Evolutionary conservation across 2,113 vertebrate genomes (phyloP).

Genomic region (Coracopsis vasa): DNA sequence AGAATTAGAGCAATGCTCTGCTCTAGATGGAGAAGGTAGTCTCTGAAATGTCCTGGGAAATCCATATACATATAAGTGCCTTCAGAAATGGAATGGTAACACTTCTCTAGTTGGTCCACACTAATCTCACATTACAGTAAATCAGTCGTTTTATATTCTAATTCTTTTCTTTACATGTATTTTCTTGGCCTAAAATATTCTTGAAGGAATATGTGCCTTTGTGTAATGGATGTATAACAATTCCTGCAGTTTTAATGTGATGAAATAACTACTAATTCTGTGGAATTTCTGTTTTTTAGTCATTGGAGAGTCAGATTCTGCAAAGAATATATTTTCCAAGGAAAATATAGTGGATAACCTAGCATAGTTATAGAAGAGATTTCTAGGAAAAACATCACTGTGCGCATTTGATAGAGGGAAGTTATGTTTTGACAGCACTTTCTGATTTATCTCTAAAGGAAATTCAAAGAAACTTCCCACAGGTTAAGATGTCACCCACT

Average conservation of each 20-base stretch:
- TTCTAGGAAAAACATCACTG: background rate
- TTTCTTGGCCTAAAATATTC: background rate
- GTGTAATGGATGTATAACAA: background rate
- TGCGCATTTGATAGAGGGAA: background rate
- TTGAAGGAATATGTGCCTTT: background rate
- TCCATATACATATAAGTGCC: background rate
- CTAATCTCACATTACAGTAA: background rate
- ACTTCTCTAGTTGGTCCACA: background rate
- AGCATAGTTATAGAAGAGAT: background rate
- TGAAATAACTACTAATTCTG: background rate
- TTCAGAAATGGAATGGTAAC: background rate
- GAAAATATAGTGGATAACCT: background rate
- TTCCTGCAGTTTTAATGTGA: background rate
- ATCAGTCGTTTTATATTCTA: background rate
- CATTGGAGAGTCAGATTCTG: background rate
- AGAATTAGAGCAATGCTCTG: background rate
- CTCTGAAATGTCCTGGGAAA: background rate
- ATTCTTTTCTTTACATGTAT: background rate
- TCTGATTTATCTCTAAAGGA: background rate
- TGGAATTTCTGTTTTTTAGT: background rate
- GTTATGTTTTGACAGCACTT: background rate
- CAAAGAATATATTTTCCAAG: background rate
- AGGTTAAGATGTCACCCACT: constrained; percentile 12
- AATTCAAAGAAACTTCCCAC: constrained; percentile 24
- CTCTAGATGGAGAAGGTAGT: background rate